Conservation (phyloP, 1,140 invertebrate species). For the Drosophila nasuta region DNA sequence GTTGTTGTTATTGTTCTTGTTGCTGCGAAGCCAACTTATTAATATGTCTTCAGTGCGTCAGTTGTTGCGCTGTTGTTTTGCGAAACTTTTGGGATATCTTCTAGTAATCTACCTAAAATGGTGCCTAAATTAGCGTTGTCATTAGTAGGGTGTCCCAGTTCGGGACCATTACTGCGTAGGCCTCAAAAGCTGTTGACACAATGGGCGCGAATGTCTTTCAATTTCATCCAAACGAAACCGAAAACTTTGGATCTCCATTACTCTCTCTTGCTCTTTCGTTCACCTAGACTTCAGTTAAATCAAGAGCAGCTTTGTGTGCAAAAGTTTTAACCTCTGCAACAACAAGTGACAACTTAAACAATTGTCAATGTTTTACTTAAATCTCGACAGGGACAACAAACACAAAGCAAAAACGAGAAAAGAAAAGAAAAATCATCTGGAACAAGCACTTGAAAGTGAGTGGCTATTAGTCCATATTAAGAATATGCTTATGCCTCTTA, state of each 20-base stretch:
- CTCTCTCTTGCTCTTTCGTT: background rate
- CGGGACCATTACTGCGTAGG: conserved; percentile 8
- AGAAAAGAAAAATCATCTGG: conserved; percentile 35
- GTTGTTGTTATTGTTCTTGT: no score
- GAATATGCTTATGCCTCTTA: background rate
- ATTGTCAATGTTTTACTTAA: conserved; percentile 76
- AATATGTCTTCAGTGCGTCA: conserved; percentile 56
- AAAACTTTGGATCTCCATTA: conserved; percentile 21
- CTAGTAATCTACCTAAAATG: conserved; percentile 45
- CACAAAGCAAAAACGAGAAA: conserved; percentile 42
- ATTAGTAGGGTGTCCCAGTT: conserved; percentile 49
- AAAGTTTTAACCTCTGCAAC: conserved; percentile 52
- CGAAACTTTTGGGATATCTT: conserved; percentile 45
- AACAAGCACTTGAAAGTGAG: conserved; percentile 60
- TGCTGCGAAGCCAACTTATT: conserved; percentile 35
- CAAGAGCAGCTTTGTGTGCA: conserved; percentile 46
- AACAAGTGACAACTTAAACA: conserved; percentile 39
- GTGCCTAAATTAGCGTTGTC: conserved; percentile 63
- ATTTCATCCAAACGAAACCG: conserved; percentile 12
- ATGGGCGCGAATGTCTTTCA: conserved; percentile 10
- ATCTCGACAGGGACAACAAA: conserved; percentile 45
- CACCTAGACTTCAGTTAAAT: conserved; percentile 31
- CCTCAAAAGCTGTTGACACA: conserved; percentile 31
- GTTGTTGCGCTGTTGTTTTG: conserved; percentile 18
- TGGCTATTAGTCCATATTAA: conserved; percentile 33